Evolutionary conservation across 2,797 vertebrate species (phyloP).

Genomic region (Heteromormyrus szaboi): DNA sequence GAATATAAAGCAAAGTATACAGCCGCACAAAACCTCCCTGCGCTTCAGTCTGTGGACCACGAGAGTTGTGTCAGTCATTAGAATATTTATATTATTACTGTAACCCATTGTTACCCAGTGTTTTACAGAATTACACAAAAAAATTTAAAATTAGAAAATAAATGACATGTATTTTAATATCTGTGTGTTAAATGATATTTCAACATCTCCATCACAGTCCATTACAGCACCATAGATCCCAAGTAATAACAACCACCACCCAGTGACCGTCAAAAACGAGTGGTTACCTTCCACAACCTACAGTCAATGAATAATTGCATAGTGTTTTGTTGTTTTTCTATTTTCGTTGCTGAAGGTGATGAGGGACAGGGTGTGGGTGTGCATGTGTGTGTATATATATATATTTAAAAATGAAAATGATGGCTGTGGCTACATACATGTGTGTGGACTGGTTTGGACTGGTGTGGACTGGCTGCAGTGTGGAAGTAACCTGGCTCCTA

Average conservation of each 20-base stretch:
- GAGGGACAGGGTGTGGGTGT: background rate
- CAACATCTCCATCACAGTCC: background rate
- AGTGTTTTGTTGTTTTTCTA: background rate
- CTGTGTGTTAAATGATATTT: background rate
- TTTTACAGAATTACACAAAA: background rate
- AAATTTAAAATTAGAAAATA: background rate
- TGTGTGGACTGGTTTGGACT: background rate
- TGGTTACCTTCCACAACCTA: background rate
- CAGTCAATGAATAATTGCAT: background rate
- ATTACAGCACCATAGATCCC: background rate
- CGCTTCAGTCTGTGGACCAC: background rate
- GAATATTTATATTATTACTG: background rate
- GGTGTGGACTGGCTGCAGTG: background rate
- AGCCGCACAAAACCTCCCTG: background rate
- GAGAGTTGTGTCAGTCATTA: background rate
- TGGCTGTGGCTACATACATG: background rate
- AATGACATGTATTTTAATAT: background rate
- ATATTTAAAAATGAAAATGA: background rate
- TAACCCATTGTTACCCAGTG: background rate
- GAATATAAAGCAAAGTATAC: background rate
- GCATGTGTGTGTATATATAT: background rate
- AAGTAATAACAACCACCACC: background rate
- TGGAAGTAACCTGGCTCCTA: background rate
- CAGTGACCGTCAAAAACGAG: background rate
- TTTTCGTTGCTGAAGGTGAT: background rate